Conservation (phyloP, 2,113 vertebrate species). For the Meleagris gallopavo region DNA sequence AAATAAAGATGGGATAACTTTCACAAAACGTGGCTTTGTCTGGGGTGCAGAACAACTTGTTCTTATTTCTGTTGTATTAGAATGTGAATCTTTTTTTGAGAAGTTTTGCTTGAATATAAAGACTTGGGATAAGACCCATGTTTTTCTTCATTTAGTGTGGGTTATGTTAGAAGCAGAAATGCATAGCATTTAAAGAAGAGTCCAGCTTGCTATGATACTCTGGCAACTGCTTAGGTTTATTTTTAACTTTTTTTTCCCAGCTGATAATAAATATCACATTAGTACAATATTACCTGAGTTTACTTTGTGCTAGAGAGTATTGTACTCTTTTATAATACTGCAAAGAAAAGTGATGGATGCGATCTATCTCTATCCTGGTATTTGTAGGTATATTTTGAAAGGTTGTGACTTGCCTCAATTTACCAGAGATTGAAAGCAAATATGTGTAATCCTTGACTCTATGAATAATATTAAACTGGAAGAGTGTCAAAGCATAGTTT, state of each 20-base stretch:
- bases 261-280: background rate
- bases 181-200: background rate
- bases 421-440: background rate
- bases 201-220: background rate
- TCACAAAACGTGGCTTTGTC: background rate
- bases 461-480: background rate
- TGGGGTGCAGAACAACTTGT: background rate
- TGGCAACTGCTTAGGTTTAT: background rate
- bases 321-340: background rate
- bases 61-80: background rate
- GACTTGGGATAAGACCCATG: background rate
- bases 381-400: background rate
- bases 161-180: background rate
- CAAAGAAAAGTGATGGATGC: background rate
- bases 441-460: background rate
- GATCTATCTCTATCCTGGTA: background rate
- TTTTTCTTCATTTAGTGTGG: background rate
- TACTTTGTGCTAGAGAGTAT: background rate
- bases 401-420: background rate
- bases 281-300: background rate
- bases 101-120: background rate
- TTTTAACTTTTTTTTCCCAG: background rate
- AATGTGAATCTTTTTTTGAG: background rate
- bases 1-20: background rate
- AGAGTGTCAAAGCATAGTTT: background rate